Conservation (phyloP, 2,113 vertebrate species). For the Corythoichthys haematopterus region DNA sequence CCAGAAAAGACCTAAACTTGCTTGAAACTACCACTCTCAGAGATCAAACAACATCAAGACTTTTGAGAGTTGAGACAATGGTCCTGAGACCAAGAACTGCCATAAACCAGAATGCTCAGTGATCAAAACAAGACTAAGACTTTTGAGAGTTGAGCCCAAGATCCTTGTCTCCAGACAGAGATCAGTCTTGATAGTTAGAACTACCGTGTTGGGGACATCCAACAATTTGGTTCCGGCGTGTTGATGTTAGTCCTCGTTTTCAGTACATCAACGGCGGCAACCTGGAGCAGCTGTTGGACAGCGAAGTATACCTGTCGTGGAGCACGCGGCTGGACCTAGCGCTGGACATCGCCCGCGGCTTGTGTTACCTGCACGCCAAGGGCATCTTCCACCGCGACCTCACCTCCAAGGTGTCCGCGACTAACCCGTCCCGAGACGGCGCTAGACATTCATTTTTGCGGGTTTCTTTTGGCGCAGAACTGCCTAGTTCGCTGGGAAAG, state of each 20-base stretch:
- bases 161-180: no score
- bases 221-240: no score
- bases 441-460: neutral
- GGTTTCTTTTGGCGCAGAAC: slow-evolving; percentile 73
- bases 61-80: no score
- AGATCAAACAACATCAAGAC: no score
- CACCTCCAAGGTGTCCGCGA: slow-evolving; percentile 82
- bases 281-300: slow-evolving; percentile 93
- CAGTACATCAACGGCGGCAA: slow-evolving; percentile 97
- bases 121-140: no score
- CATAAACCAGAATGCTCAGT: no score
- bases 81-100: no score
- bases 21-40: no score
- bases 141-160: no score
- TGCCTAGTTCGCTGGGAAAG: slow-evolving; percentile 88
- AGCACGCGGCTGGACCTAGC: slow-evolving; percentile 78
- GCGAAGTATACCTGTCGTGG: slow-evolving; percentile 83
- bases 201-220: no score
- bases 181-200: no score
- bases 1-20: no score
- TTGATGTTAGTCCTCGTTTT: neutral
- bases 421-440: neutral
- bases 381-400: slow-evolving; percentile 92
- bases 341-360: slow-evolving; percentile 84
- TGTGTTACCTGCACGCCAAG: slow-evolving; percentile 91